A percentile compares a stretch with the other conserved stretches of the same genome.
phyloP scores from a whole-genome alignment of 1,140 invertebrate species.

The Calycopis cecrops region DNA sequence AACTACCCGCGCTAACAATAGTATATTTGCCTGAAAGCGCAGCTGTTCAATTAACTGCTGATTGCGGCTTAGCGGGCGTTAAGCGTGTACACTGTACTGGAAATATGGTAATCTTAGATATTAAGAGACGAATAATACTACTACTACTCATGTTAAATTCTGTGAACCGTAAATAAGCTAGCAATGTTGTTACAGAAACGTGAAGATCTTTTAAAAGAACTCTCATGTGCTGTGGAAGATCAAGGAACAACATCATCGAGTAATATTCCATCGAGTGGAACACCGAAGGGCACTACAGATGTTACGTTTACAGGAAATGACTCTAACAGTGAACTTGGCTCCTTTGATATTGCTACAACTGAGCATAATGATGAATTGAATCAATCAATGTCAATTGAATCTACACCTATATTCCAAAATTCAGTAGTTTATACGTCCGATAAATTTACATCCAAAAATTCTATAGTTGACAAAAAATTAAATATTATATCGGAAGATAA shows the following conservation, averaged over 20 bases:
- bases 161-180: not conserved
- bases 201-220: slow-evolving; percentile 59
- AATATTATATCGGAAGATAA: slow-evolving; percentile 35
- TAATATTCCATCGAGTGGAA: slow-evolving; percentile 28
- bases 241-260: slow-evolving; percentile 21
- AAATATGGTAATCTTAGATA: slow-evolving; percentile 75
- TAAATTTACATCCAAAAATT: slow-evolving; percentile 26
- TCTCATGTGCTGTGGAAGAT: slow-evolving; percentile 61
- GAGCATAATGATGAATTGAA: slow-evolving; percentile 44
- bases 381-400: slow-evolving; percentile 29
- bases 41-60: slow-evolving; percentile 89
- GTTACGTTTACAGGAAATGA: slow-evolving; percentile 43
- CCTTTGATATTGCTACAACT: slow-evolving; percentile 44
- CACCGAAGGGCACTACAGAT: slow-evolving; percentile 39
- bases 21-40: slow-evolving; percentile 85
- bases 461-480: slow-evolving; percentile 20
- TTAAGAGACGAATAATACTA: not conserved
- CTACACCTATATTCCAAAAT: slow-evolving; percentile 26
- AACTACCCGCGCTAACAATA: slow-evolving; percentile 81
- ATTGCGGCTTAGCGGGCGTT: slow-evolving; percentile 91
- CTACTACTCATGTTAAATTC: not conserved
- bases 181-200: slow-evolving; percentile 54
- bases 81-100: slow-evolving; percentile 81
- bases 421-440: slow-evolving; percentile 19
- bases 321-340: slow-evolving; percentile 35